Conservation (phyloP, 2,888 invertebrate species). For the Antheraea assamensis region DNA sequence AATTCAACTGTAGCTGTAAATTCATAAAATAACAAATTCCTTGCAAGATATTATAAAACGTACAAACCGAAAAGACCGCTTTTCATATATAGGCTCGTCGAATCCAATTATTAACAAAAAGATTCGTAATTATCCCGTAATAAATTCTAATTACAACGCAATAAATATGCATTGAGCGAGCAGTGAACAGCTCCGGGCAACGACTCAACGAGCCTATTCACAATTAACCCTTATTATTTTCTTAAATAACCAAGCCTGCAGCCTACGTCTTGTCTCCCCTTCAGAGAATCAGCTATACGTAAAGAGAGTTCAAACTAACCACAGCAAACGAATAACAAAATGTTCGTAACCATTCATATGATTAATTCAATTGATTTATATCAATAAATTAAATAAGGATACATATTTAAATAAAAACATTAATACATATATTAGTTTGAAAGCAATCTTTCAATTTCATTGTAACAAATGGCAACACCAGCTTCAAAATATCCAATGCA, state of each 20-base stretch:
- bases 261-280: slow-evolving; percentile 17
- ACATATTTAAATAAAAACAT: too few species aligned
- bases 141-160: slow-evolving; percentile 17
- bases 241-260: slow-evolving; percentile 14
- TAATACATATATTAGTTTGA: too few species aligned
- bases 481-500: too few species aligned
- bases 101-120: slow-evolving; percentile 10
- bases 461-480: too few species aligned
- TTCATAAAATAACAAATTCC: not conserved
- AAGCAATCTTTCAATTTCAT: too few species aligned
- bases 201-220: slow-evolving; percentile 12
- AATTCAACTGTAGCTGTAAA: not conserved
- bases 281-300: slow-evolving; percentile 6
- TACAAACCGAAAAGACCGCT: not conserved
- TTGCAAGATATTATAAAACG: not conserved
- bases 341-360: too few species aligned
- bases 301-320: not conserved
- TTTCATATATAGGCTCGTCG: not conserved
- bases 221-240: slow-evolving; percentile 22
- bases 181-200: not conserved
- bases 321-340: not conserved
- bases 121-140: slow-evolving; percentile 16
- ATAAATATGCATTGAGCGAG: slow-evolving; percentile 13
- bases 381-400: too few species aligned
- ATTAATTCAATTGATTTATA: too few species aligned